Conservation (phyloP, 2,113 vertebrate species). For the Rafetus swinhoei region DNA sequence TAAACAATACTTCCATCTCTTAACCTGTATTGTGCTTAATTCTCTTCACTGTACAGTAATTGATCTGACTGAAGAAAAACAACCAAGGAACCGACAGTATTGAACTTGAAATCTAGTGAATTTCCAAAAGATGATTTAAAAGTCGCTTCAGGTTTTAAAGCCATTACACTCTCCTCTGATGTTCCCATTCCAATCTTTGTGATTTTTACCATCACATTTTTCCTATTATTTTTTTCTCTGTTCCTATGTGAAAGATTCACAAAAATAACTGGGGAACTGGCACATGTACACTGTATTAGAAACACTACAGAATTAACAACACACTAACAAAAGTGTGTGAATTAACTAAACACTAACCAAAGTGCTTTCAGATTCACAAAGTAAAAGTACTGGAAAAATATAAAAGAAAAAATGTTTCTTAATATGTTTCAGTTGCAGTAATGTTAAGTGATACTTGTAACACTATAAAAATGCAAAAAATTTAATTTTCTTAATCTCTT, state of each 20-base stretch:
- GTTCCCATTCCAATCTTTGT: neutral
- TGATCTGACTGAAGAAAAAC: neutral
- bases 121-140: constrained; percentile 18
- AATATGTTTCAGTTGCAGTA: neutral
- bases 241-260: neutral
- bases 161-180: neutral
- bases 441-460: constrained; percentile 3
- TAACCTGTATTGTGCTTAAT: neutral
- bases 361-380: neutral
- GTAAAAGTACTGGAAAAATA: neutral
- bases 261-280: neutral
- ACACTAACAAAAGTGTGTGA: too few species aligned
- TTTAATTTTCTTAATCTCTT: neutral
- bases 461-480: neutral
- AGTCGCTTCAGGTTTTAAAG: neutral
- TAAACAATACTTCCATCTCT: neutral
- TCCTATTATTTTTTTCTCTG: neutral
- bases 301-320: neutral
- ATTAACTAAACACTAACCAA: neutral
- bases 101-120: neutral
- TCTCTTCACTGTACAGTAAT: neutral
- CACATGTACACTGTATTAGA: neutral
- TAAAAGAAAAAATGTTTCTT: neutral
- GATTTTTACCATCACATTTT: neutral
- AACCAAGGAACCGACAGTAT: neutral